Evolutionary conservation across 2,888 invertebrate species (phyloP), one percentile per base, ranked within the genome.

Genomic region (Chalcosyrphus nemorum): DNA sequence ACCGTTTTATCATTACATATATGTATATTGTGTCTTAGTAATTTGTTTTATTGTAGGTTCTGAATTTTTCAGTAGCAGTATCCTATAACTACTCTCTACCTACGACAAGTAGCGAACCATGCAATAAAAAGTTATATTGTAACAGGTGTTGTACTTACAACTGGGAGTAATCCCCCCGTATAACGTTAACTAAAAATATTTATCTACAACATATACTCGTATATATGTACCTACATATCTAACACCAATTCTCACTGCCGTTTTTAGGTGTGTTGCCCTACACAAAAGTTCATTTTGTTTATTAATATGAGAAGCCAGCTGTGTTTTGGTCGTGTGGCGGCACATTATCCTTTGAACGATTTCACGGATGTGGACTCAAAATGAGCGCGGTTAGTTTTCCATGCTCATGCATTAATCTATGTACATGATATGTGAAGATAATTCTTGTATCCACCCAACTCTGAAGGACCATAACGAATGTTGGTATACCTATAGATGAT

Each of bases 351-450:
- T 61, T 61, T 72, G 61, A 52, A 52, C 61, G 27, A 29, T 38
- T 72, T 61, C 41, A 61, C 72, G 29, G 61, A 72, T 61, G 50
- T 52, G 52, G 41, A 52, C 52, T 52, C 19, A n/a, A 54, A 66
- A 66, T 66, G 17, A 50, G 27, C 66, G 66, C 27, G 66, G 66
- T 66, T 27, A 29, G 65, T 65, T 65, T 35, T 50, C 35, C 24
- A 50, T 47, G 6, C 24, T 9, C 32, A 29, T 45, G 9, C 15
- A 27, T 27, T 11, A 6, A 59, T 11, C 2, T 4, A 52, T 9
- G 15, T 29, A 2, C 2, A 24, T 47, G 2, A 24, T 47, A 17
- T 13, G 5, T 24, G 0, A 13, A 27, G 6, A 15, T 21, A 21
- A 2, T 63, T 13, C 19, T 13, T 19, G 21, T 27, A 1, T 6